Conservation (phyloP, 2,888 invertebrate genomes). For the Agonopterix subpropinquella region DNA sequence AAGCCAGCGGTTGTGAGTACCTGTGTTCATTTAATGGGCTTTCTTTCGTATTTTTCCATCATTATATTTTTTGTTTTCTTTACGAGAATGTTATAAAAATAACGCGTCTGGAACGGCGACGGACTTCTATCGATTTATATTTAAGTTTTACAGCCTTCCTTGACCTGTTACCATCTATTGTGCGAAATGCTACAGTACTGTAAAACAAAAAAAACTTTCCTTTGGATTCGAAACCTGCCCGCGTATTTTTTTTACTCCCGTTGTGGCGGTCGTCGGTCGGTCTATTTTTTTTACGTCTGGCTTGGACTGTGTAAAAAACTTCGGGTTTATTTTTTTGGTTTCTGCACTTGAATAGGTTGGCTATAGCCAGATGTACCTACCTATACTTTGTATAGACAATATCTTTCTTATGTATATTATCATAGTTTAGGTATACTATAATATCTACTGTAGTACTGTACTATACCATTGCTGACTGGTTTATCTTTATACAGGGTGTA, state of each 20-base stretch:
- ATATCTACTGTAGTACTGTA: too few relatives aligned
- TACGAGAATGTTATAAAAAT: slow-evolving; percentile 58
- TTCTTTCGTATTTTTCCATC: slow-evolving; percentile 40
- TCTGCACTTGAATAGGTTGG: slow-evolving; percentile 9
- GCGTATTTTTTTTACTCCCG: slow-evolving; percentile 64
- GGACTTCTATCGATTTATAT: slow-evolving; percentile 14
- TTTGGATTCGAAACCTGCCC: slow-evolving; percentile 65
- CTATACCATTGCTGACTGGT: too few relatives aligned
- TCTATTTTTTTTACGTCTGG: slow-evolving; percentile 71
- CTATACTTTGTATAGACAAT: neutral
- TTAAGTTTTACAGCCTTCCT: slow-evolving; percentile 1
- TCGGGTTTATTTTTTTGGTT: slow-evolving; percentile 20
- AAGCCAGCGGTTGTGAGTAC: slow-evolving; percentile 65
- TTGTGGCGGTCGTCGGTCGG: slow-evolving; percentile 36
- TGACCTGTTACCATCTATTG: slow-evolving; percentile 12
- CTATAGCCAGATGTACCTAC: neutral
- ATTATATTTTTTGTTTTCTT: slow-evolving; percentile 69
- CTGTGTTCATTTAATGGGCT: slow-evolving; percentile 21
- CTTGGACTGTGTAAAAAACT: slow-evolving; percentile 17
- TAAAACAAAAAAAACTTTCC: slow-evolving; percentile 31
- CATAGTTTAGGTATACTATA: too few relatives aligned
- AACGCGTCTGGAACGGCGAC: slow-evolving; percentile 33
- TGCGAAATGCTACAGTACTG: slow-evolving; percentile 1
- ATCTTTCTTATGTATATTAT: neutral
- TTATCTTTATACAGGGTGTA: too few relatives aligned